phyloP scores from a whole-genome alignment of 2,797 vertebrate species.

The Microchirus variegatus region DNA sequence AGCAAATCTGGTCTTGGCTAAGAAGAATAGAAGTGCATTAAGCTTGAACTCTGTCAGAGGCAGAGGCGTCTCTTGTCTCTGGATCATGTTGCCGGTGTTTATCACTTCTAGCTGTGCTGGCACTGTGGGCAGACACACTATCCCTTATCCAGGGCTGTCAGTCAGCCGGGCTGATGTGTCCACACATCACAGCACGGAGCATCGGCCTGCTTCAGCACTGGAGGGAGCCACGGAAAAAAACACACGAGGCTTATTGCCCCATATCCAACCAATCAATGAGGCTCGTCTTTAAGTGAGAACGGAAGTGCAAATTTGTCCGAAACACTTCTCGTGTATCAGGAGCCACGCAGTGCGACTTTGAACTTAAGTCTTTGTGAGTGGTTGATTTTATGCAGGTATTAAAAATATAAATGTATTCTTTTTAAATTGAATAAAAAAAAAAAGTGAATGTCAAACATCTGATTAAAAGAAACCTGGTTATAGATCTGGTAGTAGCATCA shows the following conservation, averaged over 20 bases:
- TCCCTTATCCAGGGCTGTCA: constrained; percentile 92
- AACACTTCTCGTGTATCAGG: constrained; percentile 68
- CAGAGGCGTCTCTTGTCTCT: constrained; percentile 88
- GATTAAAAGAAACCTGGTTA: too few species aligned
- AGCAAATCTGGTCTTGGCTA: constrained; percentile 63
- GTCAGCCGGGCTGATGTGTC: constrained; percentile 77
- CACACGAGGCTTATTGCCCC: constrained; percentile 67
- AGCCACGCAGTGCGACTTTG: constrained; percentile 50
- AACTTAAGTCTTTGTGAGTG: constrained; percentile 15
- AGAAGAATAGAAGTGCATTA: constrained; percentile 84
- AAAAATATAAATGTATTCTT: too few species aligned
- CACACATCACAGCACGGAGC: constrained; percentile 78
- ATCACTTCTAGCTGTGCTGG: constrained; percentile 92
- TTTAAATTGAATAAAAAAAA: too few species aligned
- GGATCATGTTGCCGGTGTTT: constrained; percentile 94
- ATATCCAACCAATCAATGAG: constrained; percentile 75
- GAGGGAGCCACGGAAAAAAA: constrained; percentile 74
- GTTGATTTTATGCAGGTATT: too few species aligned
- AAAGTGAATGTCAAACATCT: too few species aligned
- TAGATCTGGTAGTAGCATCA: background rate
- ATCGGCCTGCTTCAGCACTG: constrained; percentile 66
- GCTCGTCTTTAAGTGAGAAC: constrained; percentile 79
- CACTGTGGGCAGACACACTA: constrained; percentile 89
- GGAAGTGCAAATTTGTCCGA: constrained; percentile 70
- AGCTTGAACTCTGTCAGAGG: constrained; percentile 90